These are phyloP conservation scores for Macaria notata DNA, from an alignment of 2,888 invertebrate species.

Conservation along the genomic window DNA sequence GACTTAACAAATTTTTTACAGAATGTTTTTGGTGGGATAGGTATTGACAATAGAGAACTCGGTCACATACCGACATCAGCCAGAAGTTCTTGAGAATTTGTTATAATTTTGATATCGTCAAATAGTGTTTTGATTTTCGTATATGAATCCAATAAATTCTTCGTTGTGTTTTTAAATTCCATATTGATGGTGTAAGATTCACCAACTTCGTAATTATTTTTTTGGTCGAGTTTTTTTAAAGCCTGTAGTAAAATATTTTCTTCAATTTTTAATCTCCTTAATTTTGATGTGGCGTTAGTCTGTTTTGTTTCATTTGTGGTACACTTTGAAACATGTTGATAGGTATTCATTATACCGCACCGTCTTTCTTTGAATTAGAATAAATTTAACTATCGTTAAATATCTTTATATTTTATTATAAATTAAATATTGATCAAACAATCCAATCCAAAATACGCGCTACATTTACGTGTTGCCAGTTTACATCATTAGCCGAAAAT, in stretches of 20 bases:
- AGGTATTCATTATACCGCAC: constrained; percentile 17
- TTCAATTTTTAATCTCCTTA: constrained; percentile 67
- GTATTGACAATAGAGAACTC: too few relatives aligned
- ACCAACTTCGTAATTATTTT: constrained; percentile 10
- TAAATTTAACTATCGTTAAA: too few relatives aligned
- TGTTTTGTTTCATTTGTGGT: constrained; percentile 11
- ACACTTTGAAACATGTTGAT: constrained; percentile 10
- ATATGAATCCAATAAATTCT: constrained; percentile 45
- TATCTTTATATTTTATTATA: too few relatives aligned
- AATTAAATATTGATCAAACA: too few relatives aligned
- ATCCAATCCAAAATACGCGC: too few relatives aligned
- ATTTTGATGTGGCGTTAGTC: constrained; percentile 44
- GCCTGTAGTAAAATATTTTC: constrained; percentile 56
- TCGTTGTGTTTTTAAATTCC: constrained; percentile 41
- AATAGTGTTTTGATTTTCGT: constrained; percentile 41
- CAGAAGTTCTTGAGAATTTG: constrained; percentile 45
- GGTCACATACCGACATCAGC: constrained; percentile 46
- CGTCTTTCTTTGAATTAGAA: background rate
- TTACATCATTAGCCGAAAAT: too few relatives aligned
- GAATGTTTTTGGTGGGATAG: too few relatives aligned
- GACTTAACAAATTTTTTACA: too few relatives aligned
- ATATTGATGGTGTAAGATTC: constrained; percentile 15
- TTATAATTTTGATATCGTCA: constrained; percentile 56
- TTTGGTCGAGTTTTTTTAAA: constrained; percentile 24
- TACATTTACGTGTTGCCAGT: too few relatives aligned